Evolutionary conservation across 1,140 invertebrate genomes (phyloP), one percentile per base, ranked within the genome.

Genomic region (Drosophila lacteicornis): DNA sequence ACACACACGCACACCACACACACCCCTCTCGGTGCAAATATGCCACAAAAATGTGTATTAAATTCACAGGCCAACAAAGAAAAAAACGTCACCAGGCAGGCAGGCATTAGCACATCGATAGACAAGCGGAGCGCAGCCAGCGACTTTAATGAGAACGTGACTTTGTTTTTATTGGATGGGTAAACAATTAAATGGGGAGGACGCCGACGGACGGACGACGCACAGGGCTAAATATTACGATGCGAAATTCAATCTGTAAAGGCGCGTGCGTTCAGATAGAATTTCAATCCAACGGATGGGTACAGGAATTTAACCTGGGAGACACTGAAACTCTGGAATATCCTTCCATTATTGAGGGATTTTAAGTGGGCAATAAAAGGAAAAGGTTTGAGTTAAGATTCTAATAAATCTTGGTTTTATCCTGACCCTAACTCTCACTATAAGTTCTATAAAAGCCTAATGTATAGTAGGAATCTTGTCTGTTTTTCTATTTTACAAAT

Each of bases 71-170:
- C 80, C 59, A 80, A 87, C 75, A 87, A 87, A 57, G 45, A 40
- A 25, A 55, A 66, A 65, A 90, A 78, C 80, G 80, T 87, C 84
- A 88, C 78, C 61, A 66, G 81, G 65, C 71, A 66, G 81, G 65
- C 71, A 80, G 81, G 65, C 71, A 80, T 83, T 80, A 75, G 71
- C 84, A 87, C 84, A 75, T 84, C 56, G 43, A 68, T 79, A 73
- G 60, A 61, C 78, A 81, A 70, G 46, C 57, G 46, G 45, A 76
- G 51, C 45, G 51, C 45, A 65, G 33, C 53, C 53, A 55, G 66
- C 30, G 69, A 47, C 63, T 63, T 68, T 80, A 88, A 82, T 84
- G 73, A 80, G 84, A 88, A 87, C 84, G 84, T 87, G 84, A 87
- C 84, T 87, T 87, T 79, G 50, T 82, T 82, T 80, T 88, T 63